phyloP scores from a whole-genome alignment of 2,888 invertebrate genomes.

The Drosophila kanekoi region DNA sequence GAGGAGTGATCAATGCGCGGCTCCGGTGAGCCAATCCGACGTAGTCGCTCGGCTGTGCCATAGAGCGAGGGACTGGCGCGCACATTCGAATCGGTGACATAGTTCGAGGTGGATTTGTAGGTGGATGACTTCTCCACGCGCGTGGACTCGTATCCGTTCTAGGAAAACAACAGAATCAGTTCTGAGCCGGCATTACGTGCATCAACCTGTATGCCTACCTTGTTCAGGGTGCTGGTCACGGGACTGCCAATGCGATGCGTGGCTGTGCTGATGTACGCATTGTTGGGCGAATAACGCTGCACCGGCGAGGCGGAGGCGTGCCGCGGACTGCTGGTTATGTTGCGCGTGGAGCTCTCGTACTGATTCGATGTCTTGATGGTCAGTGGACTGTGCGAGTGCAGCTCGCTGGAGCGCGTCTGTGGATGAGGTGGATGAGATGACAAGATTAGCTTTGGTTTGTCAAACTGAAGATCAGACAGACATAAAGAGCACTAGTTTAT shows the following conservation, averaged over 20 bases:
- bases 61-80: constrained; percentile 87
- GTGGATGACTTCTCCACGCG: constrained; percentile 86
- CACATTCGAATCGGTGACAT: constrained; percentile 84
- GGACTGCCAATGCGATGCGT: constrained; percentile 85
- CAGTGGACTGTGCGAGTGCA: constrained; percentile 84
- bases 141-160: constrained; percentile 83
- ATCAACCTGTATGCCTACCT: constrained; percentile 41
- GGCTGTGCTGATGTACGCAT: constrained; percentile 86
- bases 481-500: constrained; percentile 7
- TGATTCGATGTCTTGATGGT: constrained; percentile 84
- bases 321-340: constrained; percentile 82
- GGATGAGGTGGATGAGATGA: constrained; percentile 1
- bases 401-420: constrained; percentile 84
- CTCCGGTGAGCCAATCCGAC: constrained; percentile 87
- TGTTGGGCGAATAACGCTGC: constrained; percentile 86
- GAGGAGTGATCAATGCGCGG: constrained; percentile 87
- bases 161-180: neutral
- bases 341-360: constrained; percentile 82
- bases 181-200: too few relatives aligned
- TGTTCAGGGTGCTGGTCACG: constrained; percentile 69
- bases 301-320: constrained; percentile 83
- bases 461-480: neutral
- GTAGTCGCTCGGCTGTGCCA: constrained; percentile 82
- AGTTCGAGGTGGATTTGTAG: constrained; percentile 86
- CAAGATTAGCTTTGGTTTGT: neutral